phyloP scores from a whole-genome alignment of 2,113 vertebrate genomes.

The Hucho hucho region DNA sequence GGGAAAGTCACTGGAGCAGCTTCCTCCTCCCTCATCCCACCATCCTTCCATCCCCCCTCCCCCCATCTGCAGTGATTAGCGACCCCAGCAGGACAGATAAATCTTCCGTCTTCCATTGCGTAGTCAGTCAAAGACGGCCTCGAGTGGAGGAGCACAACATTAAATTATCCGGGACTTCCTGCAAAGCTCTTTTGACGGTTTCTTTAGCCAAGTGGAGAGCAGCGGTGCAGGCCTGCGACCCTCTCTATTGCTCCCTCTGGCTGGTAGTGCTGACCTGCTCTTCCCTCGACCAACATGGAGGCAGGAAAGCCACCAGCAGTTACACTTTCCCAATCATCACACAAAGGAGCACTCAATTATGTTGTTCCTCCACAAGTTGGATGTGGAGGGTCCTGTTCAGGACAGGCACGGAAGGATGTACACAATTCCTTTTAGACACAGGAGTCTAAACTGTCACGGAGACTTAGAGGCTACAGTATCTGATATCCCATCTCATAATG shows the following conservation, averaged over 20 bases:
- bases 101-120: conserved; percentile 73
- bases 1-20: conserved; percentile 54
- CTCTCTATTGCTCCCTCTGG: conserved; percentile 27
- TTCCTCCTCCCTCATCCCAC: conserved; percentile 37
- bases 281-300: conserved; percentile 47
- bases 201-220: conserved; percentile 64
- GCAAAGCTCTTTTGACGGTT: conserved; percentile 61
- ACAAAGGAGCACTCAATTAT: conserved; percentile 42
- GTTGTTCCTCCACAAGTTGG: conserved; percentile 26
- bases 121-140: conserved; percentile 63
- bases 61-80: conserved; percentile 72
- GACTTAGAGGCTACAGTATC: not conserved
- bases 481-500: conserved; percentile 6
- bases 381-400: conserved; percentile 46
- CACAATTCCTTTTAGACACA: not conserved
- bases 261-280: conserved; percentile 52
- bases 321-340: conserved; percentile 62
- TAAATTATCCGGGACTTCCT: conserved; percentile 80
- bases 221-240: conserved; percentile 47
- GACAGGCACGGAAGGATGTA: conserved; percentile 1
- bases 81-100: conserved; percentile 74
- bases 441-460: not conserved
- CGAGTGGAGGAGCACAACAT: conserved; percentile 54
- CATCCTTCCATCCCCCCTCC: not conserved
- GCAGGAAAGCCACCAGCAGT: conserved; percentile 63